Percentiles rank a stretch among this genome's conserved stretches.
These are phyloP conservation scores for Archivesica marissinica DNA, from an alignment of 1,140 invertebrate genomes.

Conservation along the genomic window DNA sequence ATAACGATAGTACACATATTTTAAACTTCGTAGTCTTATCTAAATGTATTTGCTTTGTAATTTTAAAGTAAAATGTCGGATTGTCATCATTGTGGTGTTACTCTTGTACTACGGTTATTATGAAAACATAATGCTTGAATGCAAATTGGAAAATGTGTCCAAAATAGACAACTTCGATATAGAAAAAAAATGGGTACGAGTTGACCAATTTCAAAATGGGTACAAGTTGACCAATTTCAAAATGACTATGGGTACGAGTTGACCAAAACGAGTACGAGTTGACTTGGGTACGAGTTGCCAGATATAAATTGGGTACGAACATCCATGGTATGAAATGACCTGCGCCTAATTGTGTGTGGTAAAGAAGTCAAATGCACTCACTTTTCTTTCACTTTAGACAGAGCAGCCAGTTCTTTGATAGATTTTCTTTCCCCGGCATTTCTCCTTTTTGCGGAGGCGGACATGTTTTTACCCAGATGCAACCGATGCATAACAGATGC, in stretches of 20 bases:
- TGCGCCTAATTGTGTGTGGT: background rate
- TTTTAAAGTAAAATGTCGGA: background rate
- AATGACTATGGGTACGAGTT: too few relatives aligned
- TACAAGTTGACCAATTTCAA: too few relatives aligned
- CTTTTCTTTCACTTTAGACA: conserved; percentile 30
- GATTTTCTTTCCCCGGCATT: conserved; percentile 48
- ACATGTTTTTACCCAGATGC: conserved; percentile 61
- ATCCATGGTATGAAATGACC: background rate
- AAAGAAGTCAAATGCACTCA: conserved; percentile 6
- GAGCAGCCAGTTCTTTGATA: conserved; percentile 46
- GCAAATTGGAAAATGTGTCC: too few relatives aligned
- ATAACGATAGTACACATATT: too few relatives aligned
- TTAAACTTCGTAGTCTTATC: background rate
- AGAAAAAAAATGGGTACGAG: too few relatives aligned
- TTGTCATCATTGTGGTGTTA: background rate
- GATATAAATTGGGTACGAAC: background rate
- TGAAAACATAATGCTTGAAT: too few relatives aligned
- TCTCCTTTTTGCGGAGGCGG: conserved; percentile 67
- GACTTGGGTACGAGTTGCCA: background rate
- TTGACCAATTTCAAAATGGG: too few relatives aligned
- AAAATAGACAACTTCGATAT: too few relatives aligned
- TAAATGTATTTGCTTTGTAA: background rate
- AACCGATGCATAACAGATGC: background rate
- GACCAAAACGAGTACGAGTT: too few relatives aligned
- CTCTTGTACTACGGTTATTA: too few relatives aligned